Evolutionary conservation across 2,113 vertebrate species (phyloP).

Genomic region (Carassius carassius): DNA sequence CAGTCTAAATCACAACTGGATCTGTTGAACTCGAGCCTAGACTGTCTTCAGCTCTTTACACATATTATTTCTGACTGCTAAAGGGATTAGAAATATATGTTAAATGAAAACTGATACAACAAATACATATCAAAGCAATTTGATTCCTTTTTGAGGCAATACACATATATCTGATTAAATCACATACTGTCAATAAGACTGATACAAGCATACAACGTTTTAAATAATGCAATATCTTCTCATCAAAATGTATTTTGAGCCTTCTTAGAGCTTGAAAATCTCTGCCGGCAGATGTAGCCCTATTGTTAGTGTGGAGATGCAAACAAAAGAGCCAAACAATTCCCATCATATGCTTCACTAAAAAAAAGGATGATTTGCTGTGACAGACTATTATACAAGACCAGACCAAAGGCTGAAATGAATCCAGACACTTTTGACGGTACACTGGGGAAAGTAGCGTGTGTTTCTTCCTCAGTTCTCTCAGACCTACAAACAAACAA

Average conservation of each 20-base stretch:
- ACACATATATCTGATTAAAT: neutral
- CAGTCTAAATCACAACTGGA: conserved; percentile 29
- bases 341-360: conserved; percentile 12
- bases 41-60: neutral
- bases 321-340: neutral
- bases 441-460: conserved; percentile 22
- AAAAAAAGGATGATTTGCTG: conserved; percentile 2
- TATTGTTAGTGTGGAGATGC: neutral
- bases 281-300: neutral
- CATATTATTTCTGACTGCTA: neutral
- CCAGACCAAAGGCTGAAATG: conserved; percentile 6
- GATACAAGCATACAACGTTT: neutral
- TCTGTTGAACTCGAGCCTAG: neutral
- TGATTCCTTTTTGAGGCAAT: no score
- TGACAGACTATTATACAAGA: conserved; percentile 14
- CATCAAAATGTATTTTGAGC: conserved; percentile 4
- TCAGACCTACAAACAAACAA: conserved; percentile 40
- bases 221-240: neutral
- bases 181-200: neutral
- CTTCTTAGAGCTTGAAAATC: neutral
- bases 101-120: neutral
- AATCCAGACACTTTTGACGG: conserved; percentile 30
- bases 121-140: no score
- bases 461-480: conserved; percentile 26
- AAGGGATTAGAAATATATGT: neutral